Conservation (phyloP, 2,797 vertebrate genomes). For the Gephyroberyx darwinii region DNA sequence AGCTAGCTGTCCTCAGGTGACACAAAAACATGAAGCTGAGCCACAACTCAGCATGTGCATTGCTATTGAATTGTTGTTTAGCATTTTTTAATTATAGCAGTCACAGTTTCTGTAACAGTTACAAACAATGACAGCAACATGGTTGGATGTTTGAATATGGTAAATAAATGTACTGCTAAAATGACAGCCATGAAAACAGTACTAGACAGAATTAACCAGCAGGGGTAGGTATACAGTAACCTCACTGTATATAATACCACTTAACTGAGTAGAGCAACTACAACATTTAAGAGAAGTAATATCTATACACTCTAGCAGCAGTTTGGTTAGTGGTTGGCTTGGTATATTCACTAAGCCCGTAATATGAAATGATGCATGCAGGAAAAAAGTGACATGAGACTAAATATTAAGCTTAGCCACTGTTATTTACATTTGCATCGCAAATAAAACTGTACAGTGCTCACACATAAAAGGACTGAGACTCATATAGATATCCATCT, state of each 20-base stretch:
- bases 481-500: conserved; percentile 26
- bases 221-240: conserved; percentile 16
- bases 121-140: conserved; percentile 21
- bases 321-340: conserved; percentile 58
- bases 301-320: conserved; percentile 69
- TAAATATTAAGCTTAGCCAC: conserved; percentile 16
- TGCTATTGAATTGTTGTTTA: conserved; percentile 26
- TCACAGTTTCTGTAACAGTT: conserved; percentile 16
- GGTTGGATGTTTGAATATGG: neutral
- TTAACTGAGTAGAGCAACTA: neutral
- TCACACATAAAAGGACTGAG: conserved; percentile 22
- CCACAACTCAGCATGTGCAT: conserved; percentile 3
- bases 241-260: conserved; percentile 16
- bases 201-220: conserved; percentile 1
- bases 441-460: neutral
- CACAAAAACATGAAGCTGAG: conserved; percentile 5
- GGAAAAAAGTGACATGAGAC: conserved; percentile 7
- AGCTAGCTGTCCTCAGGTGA: neutral
- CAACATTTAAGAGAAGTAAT: conserved; percentile 7
- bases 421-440: conserved; percentile 28
- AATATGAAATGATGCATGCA: conserved; percentile 38
- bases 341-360: conserved; percentile 18
- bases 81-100: conserved; percentile 4
- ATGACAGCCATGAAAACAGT: neutral
- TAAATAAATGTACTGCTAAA: neutral